Percentiles rank a stretch among this genome's conserved stretches.
Conservation (phyloP, 2,797 vertebrate genomes). For the Pogonophryne albipinna region DNA sequence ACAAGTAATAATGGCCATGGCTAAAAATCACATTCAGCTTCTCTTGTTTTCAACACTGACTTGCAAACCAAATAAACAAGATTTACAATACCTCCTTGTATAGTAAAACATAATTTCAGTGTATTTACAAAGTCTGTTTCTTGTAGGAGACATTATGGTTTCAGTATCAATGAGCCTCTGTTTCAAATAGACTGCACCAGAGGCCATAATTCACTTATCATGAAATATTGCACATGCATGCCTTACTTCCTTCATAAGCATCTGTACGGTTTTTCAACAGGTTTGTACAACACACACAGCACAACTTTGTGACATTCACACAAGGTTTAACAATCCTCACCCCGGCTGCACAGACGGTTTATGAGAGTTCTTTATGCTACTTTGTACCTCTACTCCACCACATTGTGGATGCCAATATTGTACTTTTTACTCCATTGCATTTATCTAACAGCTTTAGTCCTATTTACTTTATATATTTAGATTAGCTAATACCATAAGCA, state of each 20-base stretch:
- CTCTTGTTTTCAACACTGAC: background rate
- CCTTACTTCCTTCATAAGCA: background rate
- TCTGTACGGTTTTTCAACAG: background rate
- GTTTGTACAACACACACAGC: background rate
- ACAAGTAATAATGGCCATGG: background rate
- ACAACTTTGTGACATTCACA: background rate
- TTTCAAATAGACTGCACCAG: background rate
- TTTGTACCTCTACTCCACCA: no score
- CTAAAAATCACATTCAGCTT: background rate
- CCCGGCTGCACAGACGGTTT: background rate
- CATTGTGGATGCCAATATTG: background rate
- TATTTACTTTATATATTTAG: no score
- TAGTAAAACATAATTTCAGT: background rate
- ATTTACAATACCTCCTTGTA: background rate
- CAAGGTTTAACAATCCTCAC: background rate
- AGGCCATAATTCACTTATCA: slow-evolving; percentile 10
- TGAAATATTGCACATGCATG: background rate
- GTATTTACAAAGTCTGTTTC: background rate
- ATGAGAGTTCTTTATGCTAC: no score
- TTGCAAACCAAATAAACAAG: background rate
- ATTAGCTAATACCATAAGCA: no score
- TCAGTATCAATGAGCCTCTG: background rate
- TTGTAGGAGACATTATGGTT: background rate
- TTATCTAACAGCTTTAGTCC: no score
- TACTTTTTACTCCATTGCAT: no score